Percentiles rank a stretch among this genome's conserved stretches.
phyloP scores from a whole-genome alignment of 2,113 vertebrate genomes.

The Rhynchomys soricoides region DNA sequence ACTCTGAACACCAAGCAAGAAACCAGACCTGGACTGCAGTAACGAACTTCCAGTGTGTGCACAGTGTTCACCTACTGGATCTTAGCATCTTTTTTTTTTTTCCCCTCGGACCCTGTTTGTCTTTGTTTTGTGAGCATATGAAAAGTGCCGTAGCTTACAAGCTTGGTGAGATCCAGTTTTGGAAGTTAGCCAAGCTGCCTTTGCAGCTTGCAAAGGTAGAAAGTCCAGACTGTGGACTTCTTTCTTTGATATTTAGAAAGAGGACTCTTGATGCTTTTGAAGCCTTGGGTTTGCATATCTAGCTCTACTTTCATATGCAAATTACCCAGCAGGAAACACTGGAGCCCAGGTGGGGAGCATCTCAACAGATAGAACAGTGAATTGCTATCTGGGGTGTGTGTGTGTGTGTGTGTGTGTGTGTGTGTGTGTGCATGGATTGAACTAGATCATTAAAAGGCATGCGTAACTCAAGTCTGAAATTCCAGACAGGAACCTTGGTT shows the following conservation, averaged over 20 bases:
- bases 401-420: too few relatives aligned
- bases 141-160: neutral
- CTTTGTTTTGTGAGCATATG: neutral
- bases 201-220: neutral
- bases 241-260: neutral
- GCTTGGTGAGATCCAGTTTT: neutral
- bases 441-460: neutral
- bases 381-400: neutral
- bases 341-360: neutral
- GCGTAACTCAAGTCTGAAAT: neutral
- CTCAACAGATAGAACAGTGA: neutral
- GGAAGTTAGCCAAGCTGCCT: neutral
- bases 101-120: neutral
- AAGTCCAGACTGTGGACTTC: neutral
- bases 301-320: neutral
- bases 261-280: neutral
- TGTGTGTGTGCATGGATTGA: too few relatives aligned
- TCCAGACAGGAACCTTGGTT: neutral
- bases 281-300: neutral
- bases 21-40: neutral
- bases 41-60: too few relatives aligned
- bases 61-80: fast-evolving
- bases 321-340: neutral
- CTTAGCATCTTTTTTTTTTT: neutral
- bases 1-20: neutral